Percentiles rank a stretch among this genome's conserved stretches.
These are phyloP conservation scores for Eueides isabella DNA, from an alignment of 1,140 invertebrate species.

Conservation along the genomic window DNA sequence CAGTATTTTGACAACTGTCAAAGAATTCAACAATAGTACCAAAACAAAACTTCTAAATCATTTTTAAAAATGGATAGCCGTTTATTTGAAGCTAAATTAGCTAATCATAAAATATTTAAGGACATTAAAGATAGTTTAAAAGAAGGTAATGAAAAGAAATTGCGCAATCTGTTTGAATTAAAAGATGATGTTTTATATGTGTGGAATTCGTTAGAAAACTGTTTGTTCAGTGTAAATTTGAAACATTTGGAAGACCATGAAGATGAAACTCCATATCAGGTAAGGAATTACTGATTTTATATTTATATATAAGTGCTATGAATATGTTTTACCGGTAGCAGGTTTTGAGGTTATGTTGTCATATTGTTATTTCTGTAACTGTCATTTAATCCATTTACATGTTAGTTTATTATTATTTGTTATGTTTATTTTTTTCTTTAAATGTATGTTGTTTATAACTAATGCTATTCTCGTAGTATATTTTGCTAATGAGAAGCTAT, in stretches of 20 bases:
- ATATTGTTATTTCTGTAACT: slow-evolving; percentile 11
- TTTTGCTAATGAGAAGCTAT: not conserved
- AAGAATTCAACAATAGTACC: slow-evolving; percentile 27
- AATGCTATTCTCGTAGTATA: not conserved
- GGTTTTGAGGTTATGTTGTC: slow-evolving; percentile 39
- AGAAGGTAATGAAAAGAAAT: slow-evolving; percentile 81
- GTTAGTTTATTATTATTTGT: not conserved
- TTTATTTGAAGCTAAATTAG: slow-evolving; percentile 82
- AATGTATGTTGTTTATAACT: not conserved
- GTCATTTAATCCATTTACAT: not conserved
- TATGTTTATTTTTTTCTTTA: not conserved
- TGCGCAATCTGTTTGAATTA: slow-evolving; percentile 84
- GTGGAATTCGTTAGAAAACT: slow-evolving; percentile 85
- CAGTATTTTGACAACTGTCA: slow-evolving; percentile 20
- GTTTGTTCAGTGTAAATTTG: slow-evolving; percentile 84
- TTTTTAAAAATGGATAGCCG: slow-evolving; percentile 79
- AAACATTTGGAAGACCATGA: slow-evolving; percentile 81
- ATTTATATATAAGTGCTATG: not conserved
- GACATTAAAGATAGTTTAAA: slow-evolving; percentile 82
- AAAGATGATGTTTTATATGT: slow-evolving; percentile 85
- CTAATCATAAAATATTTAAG: slow-evolving; percentile 84
- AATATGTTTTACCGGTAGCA: not conserved
- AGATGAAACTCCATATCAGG: slow-evolving; percentile 83
- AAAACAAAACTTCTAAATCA: slow-evolving; percentile 29
- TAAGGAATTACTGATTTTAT: slow-evolving; percentile 54